Base-by-base conservation (phyloP, 2,797 vertebrate genomes). In the Oreonectes daqikongensis region DNA sequence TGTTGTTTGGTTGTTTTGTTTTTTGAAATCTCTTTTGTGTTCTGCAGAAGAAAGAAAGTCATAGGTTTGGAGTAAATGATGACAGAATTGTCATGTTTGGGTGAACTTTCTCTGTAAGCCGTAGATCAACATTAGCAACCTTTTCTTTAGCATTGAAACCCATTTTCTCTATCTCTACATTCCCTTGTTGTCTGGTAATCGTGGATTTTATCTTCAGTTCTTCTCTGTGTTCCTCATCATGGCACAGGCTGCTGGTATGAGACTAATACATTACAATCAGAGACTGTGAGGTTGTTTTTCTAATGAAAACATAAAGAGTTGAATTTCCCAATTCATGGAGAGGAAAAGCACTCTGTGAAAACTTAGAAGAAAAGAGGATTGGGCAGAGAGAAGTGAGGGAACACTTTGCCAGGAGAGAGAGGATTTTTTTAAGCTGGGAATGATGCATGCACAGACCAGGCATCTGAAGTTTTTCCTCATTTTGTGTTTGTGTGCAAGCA, bases 201-300 rank as follows among this genome's bases (percentile, higher is more conserved):
- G 20, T 35, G 46, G 17, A 53, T 75, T 69, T 18, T 22, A 17
- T 79, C 44, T 52, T 70, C 10, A 1, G 17, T 0, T 44, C 30
- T 22, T 35, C 22, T 26, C 2, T 55, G 5, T 68, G 52, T 69
- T 53, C 55, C 44, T 35, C n/a, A 35, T 72, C 44, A 52, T 53
- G 57, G 42, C 69, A 75, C 57, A 80, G 53, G 52, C 73, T 76
- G 42, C 72, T 22, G 44, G 68, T 94, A 81, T 87, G 92, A 78
- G 92, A 94, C 48, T 72, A 69, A 69, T 75, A 65, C 38, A 63
- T 57, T 60, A 76, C 75, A 82, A 69, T 75, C 79, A 73, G 74
- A 64, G 40, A 69, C 40, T 60, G 69, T 14, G 42, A 35, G n/a
- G 26, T 46, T 61, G 44, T 70, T 66, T 28, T 18, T n/a, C 7